phyloP scores from a whole-genome alignment of 1,140 invertebrate genomes.

The Anadara kagoshimensis region DNA sequence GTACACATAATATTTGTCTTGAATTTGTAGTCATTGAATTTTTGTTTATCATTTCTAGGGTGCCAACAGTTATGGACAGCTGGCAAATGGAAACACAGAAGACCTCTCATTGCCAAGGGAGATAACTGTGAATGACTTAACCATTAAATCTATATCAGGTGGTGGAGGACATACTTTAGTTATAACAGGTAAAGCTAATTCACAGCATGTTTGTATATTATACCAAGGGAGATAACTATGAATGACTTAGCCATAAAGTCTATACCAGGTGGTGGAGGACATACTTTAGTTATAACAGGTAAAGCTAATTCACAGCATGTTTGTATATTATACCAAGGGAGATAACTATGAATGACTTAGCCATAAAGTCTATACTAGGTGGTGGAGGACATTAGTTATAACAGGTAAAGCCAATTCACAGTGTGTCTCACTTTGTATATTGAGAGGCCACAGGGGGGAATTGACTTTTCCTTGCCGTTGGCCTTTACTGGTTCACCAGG shows the following conservation, averaged over 20 bases:
- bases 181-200: constrained; percentile 77
- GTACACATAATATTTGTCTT: background rate
- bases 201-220: too few species aligned
- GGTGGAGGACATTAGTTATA: constrained; percentile 86
- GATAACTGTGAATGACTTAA: constrained; percentile 67
- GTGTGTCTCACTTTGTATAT: too few species aligned
- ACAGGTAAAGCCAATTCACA: constrained; percentile 76
- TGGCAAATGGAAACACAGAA: constrained; percentile 80
- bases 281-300: constrained; percentile 81
- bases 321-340: constrained; percentile 76
- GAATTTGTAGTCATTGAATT: background rate
- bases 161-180: constrained; percentile 86
- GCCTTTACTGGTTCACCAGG: too few species aligned
- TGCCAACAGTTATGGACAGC: constrained; percentile 89
- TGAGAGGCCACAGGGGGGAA: too few species aligned
- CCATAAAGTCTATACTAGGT: constrained; percentile 80
- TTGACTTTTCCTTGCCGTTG: too few species aligned
- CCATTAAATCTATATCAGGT: constrained; percentile 79
- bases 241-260: constrained; percentile 73
- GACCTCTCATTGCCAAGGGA: constrained; percentile 80
- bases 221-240: constrained; percentile 75
- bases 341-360: constrained; percentile 67
- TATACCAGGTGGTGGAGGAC: constrained; percentile 85
- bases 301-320: too few species aligned
- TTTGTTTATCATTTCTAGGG: constrained; percentile 75